Evolutionary conservation across 2,888 invertebrate species (phyloP), one percentile per base, ranked within the genome.

Genomic region (Noctua pronuba): DNA sequence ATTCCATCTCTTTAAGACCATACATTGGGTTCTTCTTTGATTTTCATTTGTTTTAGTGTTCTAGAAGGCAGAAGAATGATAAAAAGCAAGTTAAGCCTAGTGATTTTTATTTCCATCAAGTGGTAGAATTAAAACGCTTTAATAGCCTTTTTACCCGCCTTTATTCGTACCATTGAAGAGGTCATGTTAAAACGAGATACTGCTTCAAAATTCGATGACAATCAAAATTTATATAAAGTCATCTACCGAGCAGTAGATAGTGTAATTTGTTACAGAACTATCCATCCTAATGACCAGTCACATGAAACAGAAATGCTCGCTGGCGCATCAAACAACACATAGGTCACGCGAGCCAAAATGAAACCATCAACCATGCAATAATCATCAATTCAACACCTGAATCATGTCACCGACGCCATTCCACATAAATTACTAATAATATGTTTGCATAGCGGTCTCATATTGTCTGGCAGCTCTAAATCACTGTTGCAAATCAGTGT

Each of bases 351-450:
- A 76, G 35, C 28, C 75, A 60, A 78, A 75, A 82, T 84, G 49
- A 82, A 84, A 75, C 77, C 82, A 86, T 82, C 60, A 75, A 69
- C 84, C 49, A 66, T 79, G 66, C 77, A 74, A 73, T 75, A 68
- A 84, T 75, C 77, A 86, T 80, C 52, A 83, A 77, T 73, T 70
- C 52, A 78, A 70, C 86, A 85, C 83, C 75, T 83, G 80, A 80
- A 81, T 85, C 80, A 83, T 79, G 75, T 85, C 73, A 77, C 74
- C 77, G 77, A 76, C 77, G 69, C 71, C 72, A 80, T 83, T 62
- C 62, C 58, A 60, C 66, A 75, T 87, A 77, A 85, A 81, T 86
- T 83, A 86, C 75, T 73, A 71, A 67, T 83, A 85, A 87, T 81
- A 73, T 75, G 79, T 83, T 75, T 65, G 79, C 65, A 44, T 72